Conservation (phyloP, 2,797 vertebrate genomes). For the Spheniscus humboldti region DNA sequence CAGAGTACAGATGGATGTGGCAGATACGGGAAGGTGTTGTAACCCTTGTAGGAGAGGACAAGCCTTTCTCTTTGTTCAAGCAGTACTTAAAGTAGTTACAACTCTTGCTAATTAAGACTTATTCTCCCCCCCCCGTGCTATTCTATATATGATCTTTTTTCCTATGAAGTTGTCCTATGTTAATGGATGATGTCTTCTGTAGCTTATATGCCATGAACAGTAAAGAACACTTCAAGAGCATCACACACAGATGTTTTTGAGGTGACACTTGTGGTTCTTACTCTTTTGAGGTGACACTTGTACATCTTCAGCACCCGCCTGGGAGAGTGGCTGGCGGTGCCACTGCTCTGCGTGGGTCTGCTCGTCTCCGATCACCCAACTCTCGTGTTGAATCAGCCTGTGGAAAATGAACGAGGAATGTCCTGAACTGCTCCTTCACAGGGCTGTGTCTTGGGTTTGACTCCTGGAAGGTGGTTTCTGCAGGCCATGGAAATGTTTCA, state of each 20-base stretch:
- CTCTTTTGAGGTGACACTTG: not conserved
- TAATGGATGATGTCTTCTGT: not conserved
- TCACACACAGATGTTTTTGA: rapidly evolving
- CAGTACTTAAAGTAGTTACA: not conserved
- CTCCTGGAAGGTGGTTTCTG: not conserved
- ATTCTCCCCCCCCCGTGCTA: not conserved
- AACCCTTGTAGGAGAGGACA: not conserved
- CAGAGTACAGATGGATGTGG: not conserved
- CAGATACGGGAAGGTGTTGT: not conserved
- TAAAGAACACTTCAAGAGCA: not conserved
- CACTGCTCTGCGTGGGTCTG: not conserved
- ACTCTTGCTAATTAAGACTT: not conserved
- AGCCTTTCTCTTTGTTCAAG: not conserved
- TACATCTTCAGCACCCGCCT: not conserved
- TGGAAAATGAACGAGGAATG: not conserved
- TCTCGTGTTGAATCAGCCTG: not conserved
- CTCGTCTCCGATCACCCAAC: rapidly evolving
- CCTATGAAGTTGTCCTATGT: not conserved
- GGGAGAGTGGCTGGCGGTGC: not conserved
- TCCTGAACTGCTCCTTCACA: not conserved
- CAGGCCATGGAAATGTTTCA: not conserved
- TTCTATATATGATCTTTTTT: not conserved
- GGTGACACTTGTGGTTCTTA: not conserved
- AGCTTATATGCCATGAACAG: not conserved
- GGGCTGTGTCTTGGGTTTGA: not conserved